These are phyloP conservation scores for Columba livia DNA, from an alignment of 2,113 vertebrate species.

Conservation along the genomic window DNA sequence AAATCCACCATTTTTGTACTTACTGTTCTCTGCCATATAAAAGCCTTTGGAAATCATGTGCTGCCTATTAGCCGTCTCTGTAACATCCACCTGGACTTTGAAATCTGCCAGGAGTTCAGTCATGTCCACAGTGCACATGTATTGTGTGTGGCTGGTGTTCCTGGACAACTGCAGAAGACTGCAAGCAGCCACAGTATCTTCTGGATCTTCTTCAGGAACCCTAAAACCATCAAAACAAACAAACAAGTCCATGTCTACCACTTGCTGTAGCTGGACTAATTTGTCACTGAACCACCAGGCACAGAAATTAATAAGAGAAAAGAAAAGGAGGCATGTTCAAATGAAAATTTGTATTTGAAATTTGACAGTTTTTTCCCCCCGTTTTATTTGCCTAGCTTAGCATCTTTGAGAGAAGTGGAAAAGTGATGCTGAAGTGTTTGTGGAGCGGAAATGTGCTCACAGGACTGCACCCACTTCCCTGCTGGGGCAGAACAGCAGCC, in stretches of 20 bases:
- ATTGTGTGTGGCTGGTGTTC: conserved; percentile 32
- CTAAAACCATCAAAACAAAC: conserved; percentile 9
- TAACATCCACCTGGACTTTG: conserved; percentile 59
- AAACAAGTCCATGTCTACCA: background rate
- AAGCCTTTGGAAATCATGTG: conserved; percentile 37
- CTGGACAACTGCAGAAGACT: conserved; percentile 21
- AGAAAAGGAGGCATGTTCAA: background rate
- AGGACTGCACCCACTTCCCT: background rate
- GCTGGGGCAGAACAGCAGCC: background rate
- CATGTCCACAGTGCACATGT: conserved; percentile 68
- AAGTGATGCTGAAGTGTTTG: background rate
- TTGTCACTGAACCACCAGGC: background rate
- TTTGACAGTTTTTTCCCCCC: background rate
- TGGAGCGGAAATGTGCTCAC: background rate
- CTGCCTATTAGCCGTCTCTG: background rate
- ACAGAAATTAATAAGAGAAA: background rate
- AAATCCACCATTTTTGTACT: conserved; percentile 39
- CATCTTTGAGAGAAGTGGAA: background rate
- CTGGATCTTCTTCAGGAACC: conserved; percentile 7
- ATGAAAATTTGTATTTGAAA: background rate
- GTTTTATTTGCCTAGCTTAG: background rate
- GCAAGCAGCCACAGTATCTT: conserved; percentile 50
- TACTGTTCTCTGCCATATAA: conserved; percentile 62
- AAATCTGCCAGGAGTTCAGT: conserved; percentile 21
- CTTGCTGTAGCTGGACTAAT: background rate